Percentiles rank a stretch among this genome's conserved stretches.
These are phyloP conservation scores for Drosophila mercatorum DNA, from an alignment of 2,888 invertebrate species.

Conservation along the genomic window DNA sequence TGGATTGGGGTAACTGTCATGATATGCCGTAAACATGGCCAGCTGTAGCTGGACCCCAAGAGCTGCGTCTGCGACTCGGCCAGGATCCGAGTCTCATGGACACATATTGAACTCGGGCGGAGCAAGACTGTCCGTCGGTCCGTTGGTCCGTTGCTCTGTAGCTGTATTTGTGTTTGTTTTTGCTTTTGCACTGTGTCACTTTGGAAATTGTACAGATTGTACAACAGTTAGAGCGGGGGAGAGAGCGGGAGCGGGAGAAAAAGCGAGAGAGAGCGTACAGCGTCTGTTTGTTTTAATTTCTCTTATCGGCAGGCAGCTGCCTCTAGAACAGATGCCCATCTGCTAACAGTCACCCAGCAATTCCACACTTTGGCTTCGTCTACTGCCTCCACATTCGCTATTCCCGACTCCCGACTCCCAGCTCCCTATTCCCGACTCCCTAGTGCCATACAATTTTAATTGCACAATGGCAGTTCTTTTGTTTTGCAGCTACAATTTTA, in stretches of 20 bases:
- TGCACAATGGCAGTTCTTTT: slow-evolving; percentile 77
- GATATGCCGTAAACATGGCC: slow-evolving; percentile 78
- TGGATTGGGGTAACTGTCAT: slow-evolving; percentile 57
- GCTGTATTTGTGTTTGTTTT: slow-evolving; percentile 22
- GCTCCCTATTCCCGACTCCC: slow-evolving; percentile 49
- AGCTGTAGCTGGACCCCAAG: slow-evolving; percentile 42
- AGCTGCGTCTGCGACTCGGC: slow-evolving; percentile 22
- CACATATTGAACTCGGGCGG: slow-evolving; percentile 62
- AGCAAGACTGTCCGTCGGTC: slow-evolving; percentile 8
- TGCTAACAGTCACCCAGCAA: slow-evolving; percentile 13
- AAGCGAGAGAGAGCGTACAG: slow-evolving; percentile 32
- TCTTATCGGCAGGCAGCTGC: slow-evolving; percentile 76
- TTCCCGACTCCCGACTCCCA: not conserved
- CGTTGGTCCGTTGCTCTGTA: not conserved
- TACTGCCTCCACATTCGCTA: not conserved
- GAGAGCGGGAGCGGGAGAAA: slow-evolving; percentile 10
- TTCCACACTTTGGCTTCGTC: slow-evolving; percentile 10
- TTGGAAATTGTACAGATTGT: slow-evolving; percentile 75
- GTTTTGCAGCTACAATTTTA: slow-evolving; percentile 74
- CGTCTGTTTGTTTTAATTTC: slow-evolving; percentile 75
- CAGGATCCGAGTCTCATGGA: slow-evolving; percentile 42
- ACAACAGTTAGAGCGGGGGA: slow-evolving; percentile 41
- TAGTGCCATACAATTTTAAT: slow-evolving; percentile 78
- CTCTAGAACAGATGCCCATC: slow-evolving; percentile 24
- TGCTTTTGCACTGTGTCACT: slow-evolving; percentile 65